Evolutionary conservation across 2,888 invertebrate genomes (phyloP).

Genomic region (Alloscopus bannaensis): DNA sequence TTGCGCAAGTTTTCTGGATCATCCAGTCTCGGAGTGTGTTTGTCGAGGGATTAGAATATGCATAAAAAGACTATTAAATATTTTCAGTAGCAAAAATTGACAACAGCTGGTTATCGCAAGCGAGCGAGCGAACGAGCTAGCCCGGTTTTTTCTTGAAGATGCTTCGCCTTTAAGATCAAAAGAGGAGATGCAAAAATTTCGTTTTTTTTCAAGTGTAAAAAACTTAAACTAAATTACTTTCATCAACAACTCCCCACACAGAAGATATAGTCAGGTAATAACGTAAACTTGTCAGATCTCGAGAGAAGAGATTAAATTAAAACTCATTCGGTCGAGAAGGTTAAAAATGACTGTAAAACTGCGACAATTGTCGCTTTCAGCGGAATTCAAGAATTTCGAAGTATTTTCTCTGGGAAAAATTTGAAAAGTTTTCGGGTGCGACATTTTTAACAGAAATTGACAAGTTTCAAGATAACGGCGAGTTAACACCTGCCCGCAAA

Average conservation of each 20-base stretch:
- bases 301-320: no score
- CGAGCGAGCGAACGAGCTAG: constrained; percentile 61
- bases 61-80: constrained; percentile 50
- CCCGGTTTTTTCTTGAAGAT: constrained; percentile 55
- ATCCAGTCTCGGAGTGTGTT: background rate
- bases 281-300: no score
- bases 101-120: constrained; percentile 65
- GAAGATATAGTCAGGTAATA: no score
- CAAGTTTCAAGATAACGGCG: constrained; percentile 37
- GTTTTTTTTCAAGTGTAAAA: constrained; percentile 41
- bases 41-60: constrained; percentile 18
- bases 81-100: constrained; percentile 56
- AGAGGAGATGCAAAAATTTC: constrained; percentile 55
- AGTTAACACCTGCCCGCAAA: constrained; percentile 42
- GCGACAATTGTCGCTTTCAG: no score
- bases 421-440: background rate
- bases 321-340: no score
- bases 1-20: constrained; percentile 10
- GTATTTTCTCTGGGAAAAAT: no score
- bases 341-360: no score
- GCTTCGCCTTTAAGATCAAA: constrained; percentile 33
- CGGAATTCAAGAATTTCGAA: no score
- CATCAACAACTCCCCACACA: no score
- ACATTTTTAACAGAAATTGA: background rate
- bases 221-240: no score